phyloP scores from a whole-genome alignment of 2,797 vertebrate species.

The Lerista edwardsae region DNA sequence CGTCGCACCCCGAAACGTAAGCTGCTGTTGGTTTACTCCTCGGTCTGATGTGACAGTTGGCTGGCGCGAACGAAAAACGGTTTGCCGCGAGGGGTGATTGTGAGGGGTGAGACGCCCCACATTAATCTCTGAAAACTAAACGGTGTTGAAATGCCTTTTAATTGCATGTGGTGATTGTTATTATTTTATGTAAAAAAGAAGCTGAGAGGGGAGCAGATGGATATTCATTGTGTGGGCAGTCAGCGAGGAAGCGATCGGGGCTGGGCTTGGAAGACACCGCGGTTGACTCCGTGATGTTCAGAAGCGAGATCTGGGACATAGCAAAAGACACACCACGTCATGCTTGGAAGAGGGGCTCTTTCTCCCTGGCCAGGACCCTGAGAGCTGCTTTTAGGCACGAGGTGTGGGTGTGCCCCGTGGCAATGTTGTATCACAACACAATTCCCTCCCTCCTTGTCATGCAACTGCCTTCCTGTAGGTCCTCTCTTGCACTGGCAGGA shows the following conservation, averaged over 20 bases:
- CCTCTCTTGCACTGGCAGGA: too few relatives aligned
- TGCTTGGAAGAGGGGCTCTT: too few relatives aligned
- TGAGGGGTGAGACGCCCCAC: background rate
- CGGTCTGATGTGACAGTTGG: background rate
- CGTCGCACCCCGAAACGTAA: background rate
- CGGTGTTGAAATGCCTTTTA: conserved; percentile 14
- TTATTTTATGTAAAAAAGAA: background rate
- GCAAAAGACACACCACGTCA: too few relatives aligned
- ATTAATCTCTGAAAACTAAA: conserved; percentile 16
- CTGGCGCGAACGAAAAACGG: background rate
- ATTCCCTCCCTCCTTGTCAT: too few relatives aligned
- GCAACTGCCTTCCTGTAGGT: too few relatives aligned
- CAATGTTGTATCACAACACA: too few relatives aligned
- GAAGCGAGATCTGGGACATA: too few relatives aligned
- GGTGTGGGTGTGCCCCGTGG: too few relatives aligned
- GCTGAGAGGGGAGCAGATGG: background rate
- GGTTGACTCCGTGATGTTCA: too few relatives aligned
- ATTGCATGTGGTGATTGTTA: conserved; percentile 9
- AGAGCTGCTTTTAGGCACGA: too few relatives aligned
- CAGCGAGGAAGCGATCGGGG: background rate
- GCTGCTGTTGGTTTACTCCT: conserved; percentile 3
- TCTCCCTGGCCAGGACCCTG: too few relatives aligned
- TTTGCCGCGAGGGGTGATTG: background rate
- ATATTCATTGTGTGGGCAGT: background rate
- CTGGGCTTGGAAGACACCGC: background rate